Evolutionary conservation across 2,888 invertebrate species (phyloP).

Genomic region (Synergus laeviventris): DNA sequence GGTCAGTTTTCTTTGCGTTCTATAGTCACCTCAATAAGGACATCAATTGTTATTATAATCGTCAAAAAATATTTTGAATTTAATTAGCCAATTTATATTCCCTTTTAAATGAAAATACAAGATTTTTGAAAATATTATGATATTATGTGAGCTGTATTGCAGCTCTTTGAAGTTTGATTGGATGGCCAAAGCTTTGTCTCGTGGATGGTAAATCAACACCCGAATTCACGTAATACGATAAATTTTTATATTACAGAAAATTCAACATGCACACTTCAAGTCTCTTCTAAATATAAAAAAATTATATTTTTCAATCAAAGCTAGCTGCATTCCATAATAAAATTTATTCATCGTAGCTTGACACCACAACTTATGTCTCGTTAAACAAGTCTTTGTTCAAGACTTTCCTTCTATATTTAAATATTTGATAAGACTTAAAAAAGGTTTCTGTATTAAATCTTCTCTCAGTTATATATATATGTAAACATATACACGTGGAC

Average conservation of each 20-base stretch:
- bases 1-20: too few relatives aligned
- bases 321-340: background rate
- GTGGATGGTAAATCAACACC: background rate
- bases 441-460: too few relatives aligned
- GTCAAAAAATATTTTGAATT: background rate
- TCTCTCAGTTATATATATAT: too few relatives aligned
- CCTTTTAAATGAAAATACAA: background rate
- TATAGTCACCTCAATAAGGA: background rate
- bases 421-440: too few relatives aligned
- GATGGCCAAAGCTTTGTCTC: background rate
- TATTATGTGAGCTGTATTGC: background rate
- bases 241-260: background rate
- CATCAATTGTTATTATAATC: background rate
- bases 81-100: background rate
- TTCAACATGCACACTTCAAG: too few relatives aligned
- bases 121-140: background rate
- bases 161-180: background rate
- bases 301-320: background rate
- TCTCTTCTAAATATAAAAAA: background rate
- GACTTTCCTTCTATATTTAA: too few relatives aligned
- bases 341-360: background rate
- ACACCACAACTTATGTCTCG: too few relatives aligned
- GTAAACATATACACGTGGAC: too few relatives aligned
- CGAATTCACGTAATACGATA: background rate
- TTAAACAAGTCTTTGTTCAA: too few relatives aligned